Conservation (phyloP, 64 coral and sea anemone species). For the Platygyra sinensis region DNA sequence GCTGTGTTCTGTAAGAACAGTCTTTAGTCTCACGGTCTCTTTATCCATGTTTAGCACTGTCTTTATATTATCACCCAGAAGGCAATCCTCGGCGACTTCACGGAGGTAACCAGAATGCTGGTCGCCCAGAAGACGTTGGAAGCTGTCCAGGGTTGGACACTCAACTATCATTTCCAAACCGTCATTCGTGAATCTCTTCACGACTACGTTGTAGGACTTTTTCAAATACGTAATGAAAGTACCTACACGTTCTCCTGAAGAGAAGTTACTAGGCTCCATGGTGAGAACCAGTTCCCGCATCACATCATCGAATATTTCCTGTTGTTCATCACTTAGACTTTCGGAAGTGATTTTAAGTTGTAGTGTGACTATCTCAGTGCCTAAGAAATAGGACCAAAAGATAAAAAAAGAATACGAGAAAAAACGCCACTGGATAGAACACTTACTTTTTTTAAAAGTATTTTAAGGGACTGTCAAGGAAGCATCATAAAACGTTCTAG, state of each 20-base stretch:
- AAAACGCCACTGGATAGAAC: too few relatives aligned
- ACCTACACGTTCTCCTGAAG: too few relatives aligned
- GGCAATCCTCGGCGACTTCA: too few relatives aligned
- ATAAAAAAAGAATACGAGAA: too few relatives aligned
- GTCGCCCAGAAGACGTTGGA: background rate
- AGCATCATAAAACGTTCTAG: too few relatives aligned
- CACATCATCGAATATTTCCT: conserved; percentile 11
- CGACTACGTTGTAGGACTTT: background rate
- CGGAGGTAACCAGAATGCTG: background rate
- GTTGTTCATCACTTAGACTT: background rate
- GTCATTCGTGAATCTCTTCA: background rate
- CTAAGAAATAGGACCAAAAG: too few relatives aligned
- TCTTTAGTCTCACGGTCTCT: background rate
- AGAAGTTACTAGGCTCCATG: too few relatives aligned
- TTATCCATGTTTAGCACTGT: background rate
- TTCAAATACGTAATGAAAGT: background rate
- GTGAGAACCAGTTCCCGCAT: background rate
- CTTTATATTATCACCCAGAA: background rate
- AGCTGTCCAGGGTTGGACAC: background rate
- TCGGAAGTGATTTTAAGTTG: background rate
- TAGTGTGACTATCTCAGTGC: background rate
- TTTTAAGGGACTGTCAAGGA: too few relatives aligned
- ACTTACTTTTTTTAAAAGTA: too few relatives aligned
- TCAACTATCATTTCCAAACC: conserved; percentile 5
- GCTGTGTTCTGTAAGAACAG: background rate